A percentile compares a stretch with the other conserved stretches of the same genome.
These are phyloP conservation scores for Microdon myrmicae DNA, from an alignment of 2,888 invertebrate genomes.

Conservation along the genomic window DNA sequence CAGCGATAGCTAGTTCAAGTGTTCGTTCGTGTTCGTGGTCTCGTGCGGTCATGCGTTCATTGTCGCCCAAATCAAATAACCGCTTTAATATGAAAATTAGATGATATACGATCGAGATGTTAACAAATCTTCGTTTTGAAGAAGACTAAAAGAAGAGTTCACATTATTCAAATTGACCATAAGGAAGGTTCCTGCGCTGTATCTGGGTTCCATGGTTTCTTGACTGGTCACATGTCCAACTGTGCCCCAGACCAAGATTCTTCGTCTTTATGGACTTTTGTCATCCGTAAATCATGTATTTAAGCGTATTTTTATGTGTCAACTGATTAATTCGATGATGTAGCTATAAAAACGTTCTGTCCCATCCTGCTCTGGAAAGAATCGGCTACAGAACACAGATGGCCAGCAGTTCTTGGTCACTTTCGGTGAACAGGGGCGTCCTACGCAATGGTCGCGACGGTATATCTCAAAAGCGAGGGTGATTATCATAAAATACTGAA, in stretches of 20 bases:
- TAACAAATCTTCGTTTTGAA: conserved; percentile 40
- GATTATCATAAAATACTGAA: conserved; percentile 52
- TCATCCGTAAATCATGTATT: conserved; percentile 50
- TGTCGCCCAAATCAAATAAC: conserved; percentile 37
- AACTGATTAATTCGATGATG: conserved; percentile 53
- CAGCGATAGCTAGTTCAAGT: neutral
- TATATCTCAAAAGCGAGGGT: conserved; percentile 46
- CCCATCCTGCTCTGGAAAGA: neutral
- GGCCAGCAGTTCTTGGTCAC: conserved; percentile 12
- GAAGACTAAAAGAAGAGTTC: conserved; percentile 4
- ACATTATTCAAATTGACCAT: conserved; percentile 30
- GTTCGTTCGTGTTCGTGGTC: conserved; percentile 4
- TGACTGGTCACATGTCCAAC: conserved; percentile 3
- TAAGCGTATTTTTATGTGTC: conserved; percentile 53
- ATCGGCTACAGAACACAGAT: conserved; percentile 7
- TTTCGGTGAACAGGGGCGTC: conserved; percentile 17
- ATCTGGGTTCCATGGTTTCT: too few relatives aligned
- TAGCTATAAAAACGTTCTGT: conserved; percentile 31
- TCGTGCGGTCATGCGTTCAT: too few relatives aligned
- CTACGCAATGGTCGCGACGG: conserved; percentile 43
- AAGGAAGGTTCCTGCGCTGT: conserved; percentile 6
- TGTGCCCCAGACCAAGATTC: conserved; percentile 26
- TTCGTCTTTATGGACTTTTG: conserved; percentile 49
- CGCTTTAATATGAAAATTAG: conserved; percentile 46
- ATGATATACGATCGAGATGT: conserved; percentile 51